These are phyloP conservation scores for Acrobasis consociella DNA, from an alignment of 2,888 invertebrate genomes.

Conservation along the genomic window DNA sequence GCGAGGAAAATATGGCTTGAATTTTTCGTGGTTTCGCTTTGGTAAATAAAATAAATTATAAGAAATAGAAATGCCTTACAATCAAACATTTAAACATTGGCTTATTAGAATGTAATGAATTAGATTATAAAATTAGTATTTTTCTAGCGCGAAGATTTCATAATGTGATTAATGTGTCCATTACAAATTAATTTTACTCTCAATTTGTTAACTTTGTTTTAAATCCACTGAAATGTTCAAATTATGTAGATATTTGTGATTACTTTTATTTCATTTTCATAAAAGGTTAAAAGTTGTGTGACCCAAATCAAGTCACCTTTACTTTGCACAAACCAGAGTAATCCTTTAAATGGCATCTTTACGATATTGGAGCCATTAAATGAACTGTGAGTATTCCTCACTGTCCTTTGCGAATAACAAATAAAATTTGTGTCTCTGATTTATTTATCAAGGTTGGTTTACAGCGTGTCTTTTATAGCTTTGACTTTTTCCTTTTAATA, in stretches of 20 bases:
- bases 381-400: neutral
- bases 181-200: too few species aligned
- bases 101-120: too few species aligned
- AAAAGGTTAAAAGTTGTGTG: slow-evolving; percentile 9
- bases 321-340: slow-evolving; percentile 29
- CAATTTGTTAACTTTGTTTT: too few species aligned
- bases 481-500: too few species aligned
- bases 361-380: slow-evolving; percentile 21
- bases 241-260: too few species aligned
- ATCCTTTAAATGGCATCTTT: slow-evolving; percentile 27
- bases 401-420: neutral
- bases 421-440: neutral
- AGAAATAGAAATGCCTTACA: too few species aligned
- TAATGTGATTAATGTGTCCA: too few species aligned
- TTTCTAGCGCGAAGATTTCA: too few species aligned
- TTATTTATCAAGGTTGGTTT: neutral
- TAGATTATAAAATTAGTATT: too few species aligned
- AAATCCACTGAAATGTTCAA: too few species aligned
- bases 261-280: neutral
- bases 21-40: slow-evolving; percentile 32
- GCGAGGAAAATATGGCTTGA: slow-evolving; percentile 34
- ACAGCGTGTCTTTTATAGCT: neutral
- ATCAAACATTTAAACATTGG: too few species aligned
- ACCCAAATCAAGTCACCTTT: slow-evolving; percentile 24
- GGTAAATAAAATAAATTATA: slow-evolving; percentile 11